phyloP scores from a whole-genome alignment of 2,888 invertebrate species.

The Dorcus hopei region DNA sequence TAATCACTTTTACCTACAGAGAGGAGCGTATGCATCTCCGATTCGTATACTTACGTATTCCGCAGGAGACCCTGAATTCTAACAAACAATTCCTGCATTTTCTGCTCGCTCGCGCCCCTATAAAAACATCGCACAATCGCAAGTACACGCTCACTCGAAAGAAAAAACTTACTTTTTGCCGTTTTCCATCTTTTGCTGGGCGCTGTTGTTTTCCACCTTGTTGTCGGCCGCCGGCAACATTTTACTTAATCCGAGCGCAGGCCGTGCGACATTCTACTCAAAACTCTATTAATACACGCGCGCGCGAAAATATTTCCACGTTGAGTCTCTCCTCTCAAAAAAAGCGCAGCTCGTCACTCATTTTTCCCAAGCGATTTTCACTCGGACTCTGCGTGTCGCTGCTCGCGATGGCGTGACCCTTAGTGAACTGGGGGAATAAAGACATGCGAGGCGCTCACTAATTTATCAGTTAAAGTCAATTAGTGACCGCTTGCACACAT shows the following conservation, averaged over 20 bases:
- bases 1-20: no score
- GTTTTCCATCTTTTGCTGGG: neutral
- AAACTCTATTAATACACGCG: conserved; percentile 5
- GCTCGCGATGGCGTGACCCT: conserved; percentile 11
- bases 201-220: conserved; percentile 5
- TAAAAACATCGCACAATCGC: no score
- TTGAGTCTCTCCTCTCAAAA: neutral
- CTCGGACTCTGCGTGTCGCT: neutral
- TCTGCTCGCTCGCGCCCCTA: no score
- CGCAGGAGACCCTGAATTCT: no score
- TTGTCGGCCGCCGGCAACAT: conserved; percentile 10
- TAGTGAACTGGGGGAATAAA: conserved; percentile 13
- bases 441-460: conserved; percentile 30
- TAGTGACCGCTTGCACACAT: conserved; percentile 26
- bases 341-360: neutral
- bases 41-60: no score
- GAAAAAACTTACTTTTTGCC: conserved; percentile 15
- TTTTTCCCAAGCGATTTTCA: neutral
- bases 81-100: no score
- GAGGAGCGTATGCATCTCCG: no score
- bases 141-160: no score
- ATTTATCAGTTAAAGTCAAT: conserved; percentile 50
- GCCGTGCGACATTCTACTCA: conserved; percentile 1
- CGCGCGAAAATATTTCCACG: neutral
- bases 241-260: neutral